Percentiles rank a stretch among this genome's conserved stretches.
phyloP scores from a whole-genome alignment of 2,797 vertebrate species.

The Kryptolebias ocellatus region DNA sequence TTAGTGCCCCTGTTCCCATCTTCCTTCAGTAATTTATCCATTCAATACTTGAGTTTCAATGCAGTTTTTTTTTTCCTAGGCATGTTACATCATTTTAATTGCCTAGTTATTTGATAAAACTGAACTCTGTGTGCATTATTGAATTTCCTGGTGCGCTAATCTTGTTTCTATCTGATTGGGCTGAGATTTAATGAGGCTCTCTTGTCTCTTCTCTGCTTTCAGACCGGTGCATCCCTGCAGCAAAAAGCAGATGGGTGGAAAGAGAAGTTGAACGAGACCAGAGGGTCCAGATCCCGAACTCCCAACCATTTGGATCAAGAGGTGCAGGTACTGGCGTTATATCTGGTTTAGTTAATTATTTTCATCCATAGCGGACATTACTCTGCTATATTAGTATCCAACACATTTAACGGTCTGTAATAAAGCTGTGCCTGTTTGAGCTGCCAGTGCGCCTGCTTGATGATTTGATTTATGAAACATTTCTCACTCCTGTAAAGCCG shows the following conservation, averaged over 20 bases:
- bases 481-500: neutral
- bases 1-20: neutral
- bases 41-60: neutral
- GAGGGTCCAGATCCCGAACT: constrained; percentile 73
- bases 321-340: constrained; percentile 52
- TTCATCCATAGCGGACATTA: neutral
- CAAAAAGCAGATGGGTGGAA: constrained; percentile 83
- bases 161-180: constrained; percentile 18
- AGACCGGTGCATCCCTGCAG: constrained; percentile 80
- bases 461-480: neutral
- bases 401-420: neutral
- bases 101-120: constrained; percentile 19
- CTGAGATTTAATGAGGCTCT: constrained; percentile 29
- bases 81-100: constrained; percentile 3
- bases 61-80: constrained; percentile 6
- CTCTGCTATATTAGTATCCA: neutral
- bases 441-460: neutral
- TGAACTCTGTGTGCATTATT: neutral
- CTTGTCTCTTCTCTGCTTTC: constrained; percentile 38
- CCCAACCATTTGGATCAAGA: constrained; percentile 77
- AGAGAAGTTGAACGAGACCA: constrained; percentile 80
- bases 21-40: neutral
- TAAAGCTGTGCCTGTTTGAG: neutral
- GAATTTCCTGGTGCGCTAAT: constrained; percentile 15
- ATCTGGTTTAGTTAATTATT: neutral